Base-by-base conservation (phyloP, 23 tunicate genomes). In the Aplidium turbinatum region DNA sequence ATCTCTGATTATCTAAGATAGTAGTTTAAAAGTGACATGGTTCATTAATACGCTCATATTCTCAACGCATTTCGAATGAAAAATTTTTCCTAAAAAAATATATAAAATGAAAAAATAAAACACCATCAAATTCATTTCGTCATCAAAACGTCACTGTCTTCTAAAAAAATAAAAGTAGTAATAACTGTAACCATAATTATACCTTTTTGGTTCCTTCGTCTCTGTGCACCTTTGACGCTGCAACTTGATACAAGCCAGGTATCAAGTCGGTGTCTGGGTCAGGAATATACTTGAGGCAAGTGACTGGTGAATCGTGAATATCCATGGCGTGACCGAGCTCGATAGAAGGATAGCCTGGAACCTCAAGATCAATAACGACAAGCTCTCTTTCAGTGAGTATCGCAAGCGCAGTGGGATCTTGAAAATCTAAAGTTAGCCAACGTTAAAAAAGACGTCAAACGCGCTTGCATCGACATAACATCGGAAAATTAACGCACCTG, bases 231-330 rank as follows among this genome's bases (percentile, higher is more conserved):
- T 65, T 83, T 21, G 63, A 11, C 3, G 71, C 56, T 0, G 82
- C 64, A 11, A 71, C 79, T 62, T 85, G 84, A 58, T 78, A 70
- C 3, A 86, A 68, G 6, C 75, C 79, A 0, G 75, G 85, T 38
- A 53, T 70, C 29, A 86, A 26, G 31, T 72, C 80, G 1, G 93
- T 62, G 33, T 35, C 58, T 39, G 52, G 65, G 70, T 92, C 98
- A 31, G 63, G 68, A 38, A 78, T 46, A 47, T 71, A 85, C 48
- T 85, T 77, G 30, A 92, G 35, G 30, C 91, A 85, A 4, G 98
- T 92, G 22, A 92, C 98, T 2, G 98, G 91, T 25, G 98, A 85
- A 26, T 79, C 81, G 67, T 92, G 98, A 27, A 92, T 79, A 68
- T 92, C 92, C 77, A 92, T 64, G 0, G 82, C 67, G 67, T 84